phyloP scores from a whole-genome alignment of 1,140 invertebrate genomes.

The Platorchestia sp. region DNA sequence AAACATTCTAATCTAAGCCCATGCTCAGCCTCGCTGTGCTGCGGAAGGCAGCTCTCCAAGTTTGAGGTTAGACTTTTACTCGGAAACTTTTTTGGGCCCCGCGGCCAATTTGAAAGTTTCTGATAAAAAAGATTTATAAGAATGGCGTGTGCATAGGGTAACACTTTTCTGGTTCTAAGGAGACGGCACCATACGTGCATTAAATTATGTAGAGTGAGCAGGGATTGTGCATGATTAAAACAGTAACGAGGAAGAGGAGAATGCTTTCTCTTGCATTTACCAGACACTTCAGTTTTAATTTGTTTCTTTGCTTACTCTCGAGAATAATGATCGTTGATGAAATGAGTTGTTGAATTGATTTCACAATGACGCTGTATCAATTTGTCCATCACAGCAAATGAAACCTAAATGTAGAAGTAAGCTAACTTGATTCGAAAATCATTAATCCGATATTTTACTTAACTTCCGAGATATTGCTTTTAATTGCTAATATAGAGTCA shows the following conservation, averaged over 20 bases:
- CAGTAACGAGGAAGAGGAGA: not conserved
- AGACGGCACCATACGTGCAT: not conserved
- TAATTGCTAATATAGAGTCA: too few species aligned
- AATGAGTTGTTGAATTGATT: too few species aligned
- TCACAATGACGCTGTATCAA: too few species aligned
- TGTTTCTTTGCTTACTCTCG: not conserved
- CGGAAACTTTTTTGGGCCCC: constrained; percentile 14
- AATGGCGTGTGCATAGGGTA: constrained; percentile 48
- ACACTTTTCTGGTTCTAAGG: not conserved
- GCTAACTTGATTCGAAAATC: too few species aligned
- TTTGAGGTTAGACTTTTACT: constrained; percentile 50
- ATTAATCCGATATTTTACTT: too few species aligned
- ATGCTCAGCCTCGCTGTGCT: not conserved
- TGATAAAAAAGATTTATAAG: constrained; percentile 50
- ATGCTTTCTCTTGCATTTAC: not conserved
- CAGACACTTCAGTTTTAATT: not conserved
- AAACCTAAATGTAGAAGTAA: too few species aligned
- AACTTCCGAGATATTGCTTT: too few species aligned
- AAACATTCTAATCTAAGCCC: constrained; percentile 38
- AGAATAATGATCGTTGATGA: too few species aligned
- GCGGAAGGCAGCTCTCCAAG: constrained; percentile 19
- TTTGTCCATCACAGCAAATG: too few species aligned
- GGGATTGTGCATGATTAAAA: not conserved
- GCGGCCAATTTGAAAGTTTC: constrained; percentile 51
- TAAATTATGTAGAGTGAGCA: not conserved